Evolutionary conservation across 2,797 vertebrate species (phyloP).

Genomic region (Onychomys arenicola): DNA sequence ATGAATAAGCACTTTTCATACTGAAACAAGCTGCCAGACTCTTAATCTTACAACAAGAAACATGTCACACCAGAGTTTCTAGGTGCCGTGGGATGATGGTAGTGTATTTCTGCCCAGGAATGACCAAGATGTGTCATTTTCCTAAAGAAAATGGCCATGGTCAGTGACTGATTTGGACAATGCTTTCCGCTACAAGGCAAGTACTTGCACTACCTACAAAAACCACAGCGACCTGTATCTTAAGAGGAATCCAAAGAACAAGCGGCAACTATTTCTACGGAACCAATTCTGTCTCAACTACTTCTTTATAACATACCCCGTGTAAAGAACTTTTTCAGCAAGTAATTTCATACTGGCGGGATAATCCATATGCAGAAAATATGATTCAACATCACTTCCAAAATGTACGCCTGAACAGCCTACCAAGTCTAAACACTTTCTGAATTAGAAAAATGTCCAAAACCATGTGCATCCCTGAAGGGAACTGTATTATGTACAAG

Average conservation of each 20-base stretch:
- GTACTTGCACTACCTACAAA: too few relatives aligned
- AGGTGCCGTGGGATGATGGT: neutral
- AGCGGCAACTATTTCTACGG: neutral
- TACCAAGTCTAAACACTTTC: neutral
- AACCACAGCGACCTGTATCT: neutral
- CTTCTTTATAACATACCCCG: neutral
- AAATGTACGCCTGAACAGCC: constrained; percentile 4
- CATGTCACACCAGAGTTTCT: neutral
- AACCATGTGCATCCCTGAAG: neutral
- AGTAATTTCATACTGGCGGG: neutral
- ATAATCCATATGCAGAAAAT: neutral
- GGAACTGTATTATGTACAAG: neutral
- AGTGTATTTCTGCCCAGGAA: neutral
- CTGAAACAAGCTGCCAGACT: neutral
- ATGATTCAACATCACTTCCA: neutral
- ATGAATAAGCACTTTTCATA: constrained; percentile 6
- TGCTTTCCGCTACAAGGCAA: too few relatives aligned
- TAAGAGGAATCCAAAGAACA: constrained; percentile 42
- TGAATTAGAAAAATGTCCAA: neutral
- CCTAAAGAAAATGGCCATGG: neutral
- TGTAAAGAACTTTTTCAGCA: neutral
- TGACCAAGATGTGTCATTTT: neutral
- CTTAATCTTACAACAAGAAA: neutral
- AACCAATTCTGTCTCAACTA: neutral
- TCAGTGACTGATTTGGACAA: too few relatives aligned